Evolutionary conservation across 2,113 vertebrate genomes (phyloP), one percentile per base, ranked within the genome.

Genomic region (Catharus minimus): DNA sequence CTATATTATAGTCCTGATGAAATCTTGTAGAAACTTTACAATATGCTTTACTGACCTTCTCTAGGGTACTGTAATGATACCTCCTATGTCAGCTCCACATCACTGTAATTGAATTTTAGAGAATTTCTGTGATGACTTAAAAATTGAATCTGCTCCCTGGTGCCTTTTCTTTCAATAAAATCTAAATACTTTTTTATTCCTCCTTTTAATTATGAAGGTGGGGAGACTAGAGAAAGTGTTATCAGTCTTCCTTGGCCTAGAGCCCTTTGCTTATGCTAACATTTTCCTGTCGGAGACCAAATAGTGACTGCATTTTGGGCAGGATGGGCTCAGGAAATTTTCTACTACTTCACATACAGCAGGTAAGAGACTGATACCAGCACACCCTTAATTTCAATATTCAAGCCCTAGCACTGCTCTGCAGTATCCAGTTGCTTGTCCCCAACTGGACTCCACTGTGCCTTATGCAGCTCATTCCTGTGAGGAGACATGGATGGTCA

Each of bases 121-220:
- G 61, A 92, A 93, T 92, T 92, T 88, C 80, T 53, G 4, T 32
- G 80, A 93, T 88, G 76, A 46, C 69, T 92, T 65, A 82, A 93
- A 89, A 93, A 94, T 89, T 89, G 73, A 93, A 90, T 88, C 81
- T 86, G 58, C 36, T 95, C 90, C 76, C 90, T 65, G 15, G 61
- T 89, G 86, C 66, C 83, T 94, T 77, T 93, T 92, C 75, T 96
- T 95, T 88, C 75, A 96, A 92, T 85, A 80, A 11, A 62, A 50
- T 82, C 89, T 83, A 58, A 84, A 88, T 94, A 64, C 56, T 76
- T 93, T 93, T 90, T 94, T 73, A 88, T 93, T 93, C 91, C 57
- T 73, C 91, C 50, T 96, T 97, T 96, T 96, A 97, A 96, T 96
- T 96, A 93, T 11, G 67, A 94, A 84, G 71, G 66, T 87, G 71